phyloP scores from a whole-genome alignment of 1,140 invertebrate species.

The Drosophila subpulchrella region DNA sequence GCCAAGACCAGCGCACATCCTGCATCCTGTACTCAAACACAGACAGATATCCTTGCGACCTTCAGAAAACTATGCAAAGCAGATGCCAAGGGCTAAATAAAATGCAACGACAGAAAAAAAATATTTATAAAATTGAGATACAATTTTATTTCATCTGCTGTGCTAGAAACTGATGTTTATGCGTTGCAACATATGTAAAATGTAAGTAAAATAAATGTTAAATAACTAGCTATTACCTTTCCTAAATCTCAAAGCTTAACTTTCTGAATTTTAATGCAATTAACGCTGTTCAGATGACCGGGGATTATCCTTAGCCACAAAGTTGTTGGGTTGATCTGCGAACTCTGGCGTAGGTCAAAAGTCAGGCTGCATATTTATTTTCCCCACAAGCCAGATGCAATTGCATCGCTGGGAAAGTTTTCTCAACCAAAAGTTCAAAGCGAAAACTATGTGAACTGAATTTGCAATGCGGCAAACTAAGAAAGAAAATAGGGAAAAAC shows the following conservation, averaged over 20 bases:
- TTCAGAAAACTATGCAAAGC: constrained; percentile 52
- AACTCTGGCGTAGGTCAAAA: constrained; percentile 25
- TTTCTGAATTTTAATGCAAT: constrained; percentile 38
- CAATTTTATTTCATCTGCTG: constrained; percentile 15
- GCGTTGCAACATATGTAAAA: constrained; percentile 9
- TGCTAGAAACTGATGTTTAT: constrained; percentile 14
- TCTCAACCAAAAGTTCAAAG: constrained; percentile 58
- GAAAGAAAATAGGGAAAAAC: constrained; percentile 7
- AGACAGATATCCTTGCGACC: constrained; percentile 45
- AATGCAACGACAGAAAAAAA: constrained; percentile 1
- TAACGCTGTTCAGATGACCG: constrained; percentile 7
- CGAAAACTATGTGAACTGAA: constrained; percentile 68
- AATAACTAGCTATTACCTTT: constrained; percentile 17
- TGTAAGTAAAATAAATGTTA: not conserved
- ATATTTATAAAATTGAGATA: constrained; percentile 10
- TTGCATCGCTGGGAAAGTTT: constrained; percentile 29
- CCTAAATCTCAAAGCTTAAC: not conserved
- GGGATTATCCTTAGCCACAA: constrained; percentile 12
- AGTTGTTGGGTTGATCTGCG: constrained; percentile 17
- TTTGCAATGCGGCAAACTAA: constrained; percentile 71
- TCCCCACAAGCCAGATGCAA: constrained; percentile 3
- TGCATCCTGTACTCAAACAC: constrained; percentile 38
- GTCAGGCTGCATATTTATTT: constrained; percentile 19
- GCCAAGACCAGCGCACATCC: constrained; percentile 65
- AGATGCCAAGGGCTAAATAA: constrained; percentile 31